Evolutionary conservation across 2,888 invertebrate genomes (phyloP), one percentile per base, ranked within the genome.

Genomic region (Harpalus rufipes): DNA sequence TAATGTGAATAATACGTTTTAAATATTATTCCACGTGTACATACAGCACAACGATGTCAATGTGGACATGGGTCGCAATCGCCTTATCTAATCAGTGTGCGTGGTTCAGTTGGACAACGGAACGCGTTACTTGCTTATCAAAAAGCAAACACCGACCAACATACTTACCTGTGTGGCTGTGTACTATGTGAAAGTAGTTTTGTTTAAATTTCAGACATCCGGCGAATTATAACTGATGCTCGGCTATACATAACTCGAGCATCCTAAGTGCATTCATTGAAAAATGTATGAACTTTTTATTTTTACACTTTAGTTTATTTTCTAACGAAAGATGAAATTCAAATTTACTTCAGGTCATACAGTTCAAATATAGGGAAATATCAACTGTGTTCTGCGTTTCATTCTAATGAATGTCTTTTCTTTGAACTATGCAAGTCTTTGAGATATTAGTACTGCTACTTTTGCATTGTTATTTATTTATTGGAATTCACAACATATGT

Each of bases 41-140:
- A 14, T 59, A 7, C 18, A 59, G 41, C 44, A 12, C 44, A 51
- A 51, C 44, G 44, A 12, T 51, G 44, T 81, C 61, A 74, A 56
- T 83, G 83, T 83, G 83, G 83, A 83, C 83, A 83, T 61, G 76
- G 83, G 83, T 76, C 83, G 83, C 83, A 76, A 83, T 83, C n/a
- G 18, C 18, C 80, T 81, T 83, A 83, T 83, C 83, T 83, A 61
- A 83, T 83, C 83, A 59, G 41, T 72, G 39, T 41, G 58, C 61
- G 56, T 59, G 74, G 59, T 76, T 32, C 74, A 83, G 39, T 59
- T 39, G 39, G 44, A 83, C 74, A 59, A 39, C 56, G 41, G 72
- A 63, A 74, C 56, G 81, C 65, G 82, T 59, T 63, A 39, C 18
- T 44, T 7, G 39, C 72, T 81, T 81, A 81, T 81, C 81, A 81